Conservation (phyloP, 2,888 invertebrate species). For the Drosophila macrospina region DNA sequence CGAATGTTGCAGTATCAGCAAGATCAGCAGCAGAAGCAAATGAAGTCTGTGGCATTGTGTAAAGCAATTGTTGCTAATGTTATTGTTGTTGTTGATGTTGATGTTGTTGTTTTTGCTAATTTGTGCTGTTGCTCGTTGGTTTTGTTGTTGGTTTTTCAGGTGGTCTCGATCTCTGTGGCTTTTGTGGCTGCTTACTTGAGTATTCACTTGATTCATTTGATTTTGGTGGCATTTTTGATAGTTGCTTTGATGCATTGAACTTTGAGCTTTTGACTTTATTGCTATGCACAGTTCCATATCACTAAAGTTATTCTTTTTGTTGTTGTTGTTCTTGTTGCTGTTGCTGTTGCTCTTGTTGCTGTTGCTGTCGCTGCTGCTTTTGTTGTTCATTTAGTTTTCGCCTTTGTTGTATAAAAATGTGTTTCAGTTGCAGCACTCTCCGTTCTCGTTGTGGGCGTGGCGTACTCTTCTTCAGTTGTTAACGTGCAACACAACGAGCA, state of each 20-base stretch:
- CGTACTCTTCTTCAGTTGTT: constrained; percentile 58
- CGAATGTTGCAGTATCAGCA: constrained; percentile 44
- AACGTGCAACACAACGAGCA: constrained; percentile 60
- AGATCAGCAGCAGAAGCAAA: constrained; percentile 53
- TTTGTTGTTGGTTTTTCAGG: constrained; percentile 70
- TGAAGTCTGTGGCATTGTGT: constrained; percentile 46
- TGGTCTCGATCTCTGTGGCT: constrained; percentile 71
- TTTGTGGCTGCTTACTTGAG: constrained; percentile 53
- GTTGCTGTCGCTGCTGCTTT: constrained; percentile 31
- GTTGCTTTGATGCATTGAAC: constrained; percentile 72
- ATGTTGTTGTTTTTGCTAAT: constrained; percentile 43
- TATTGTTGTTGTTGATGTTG: constrained; percentile 55
- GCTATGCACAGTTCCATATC: constrained; percentile 78
- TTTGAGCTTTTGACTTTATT: constrained; percentile 76
- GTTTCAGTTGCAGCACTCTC: constrained; percentile 43
- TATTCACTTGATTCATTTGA: constrained; percentile 63
- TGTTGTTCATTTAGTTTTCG: constrained; percentile 23
- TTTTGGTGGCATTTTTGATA: constrained; percentile 79
- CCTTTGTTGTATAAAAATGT: constrained; percentile 29
- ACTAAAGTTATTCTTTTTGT: constrained; percentile 54
- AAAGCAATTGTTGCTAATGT: constrained; percentile 31
- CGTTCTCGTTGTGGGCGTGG: constrained; percentile 60
- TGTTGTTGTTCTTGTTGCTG: constrained; percentile 25
- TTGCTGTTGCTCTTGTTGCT: constrained; percentile 32
- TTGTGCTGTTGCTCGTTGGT: constrained; percentile 71